Base-by-base conservation (phyloP, 2,888 invertebrate genomes). In the Eristalinus aeneus region DNA sequence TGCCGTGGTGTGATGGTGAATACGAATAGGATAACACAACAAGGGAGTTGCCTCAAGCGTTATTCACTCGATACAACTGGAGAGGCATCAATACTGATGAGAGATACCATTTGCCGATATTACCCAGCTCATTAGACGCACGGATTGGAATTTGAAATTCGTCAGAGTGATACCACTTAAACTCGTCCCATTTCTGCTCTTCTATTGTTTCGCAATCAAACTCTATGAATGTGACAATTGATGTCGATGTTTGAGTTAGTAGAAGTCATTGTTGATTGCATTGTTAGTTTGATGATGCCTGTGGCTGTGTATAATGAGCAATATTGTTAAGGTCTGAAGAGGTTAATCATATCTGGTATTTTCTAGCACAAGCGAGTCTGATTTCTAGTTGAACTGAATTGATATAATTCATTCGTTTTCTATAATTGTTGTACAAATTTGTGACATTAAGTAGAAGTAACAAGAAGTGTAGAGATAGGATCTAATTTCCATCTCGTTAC, bases 51-150 rank as follows among this genome's bases (percentile, higher is more conserved):
- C 32, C 58, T 22, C 53, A 74, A 65, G 65, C 12, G 56, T 79
- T 84, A 78, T 54, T 74, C 69, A 71, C 53, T 65, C 60, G 54
- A 79, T 71, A 67, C 53, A 78, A 64, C 46, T 46, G 56, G 34
- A 80, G 46, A 60, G 74, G 32, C 74, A 53, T 64, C 31, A 65
- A 60, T 46, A 54, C 20, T 12, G 78, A 79, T 74, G 27, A 64
- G 68, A 69, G 69, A 63, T 61, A 23, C 27, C 34, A 39, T 60
- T 74, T 64, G 32, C 39, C 31, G 22, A n/a, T 68, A 20, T 53
- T 31, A 58, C 54, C n/a, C 53, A 72, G 56, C 11, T 68, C 32
- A 68, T 77, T 72, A 77, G 32, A 16, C 53, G 1, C 5, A n/a
- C 34, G 32, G 23, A 63, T 36, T 32, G 16, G 1, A 64, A 23